Base-by-base conservation (phyloP, 2,888 invertebrate species). In the Cloeon dipterum region DNA sequence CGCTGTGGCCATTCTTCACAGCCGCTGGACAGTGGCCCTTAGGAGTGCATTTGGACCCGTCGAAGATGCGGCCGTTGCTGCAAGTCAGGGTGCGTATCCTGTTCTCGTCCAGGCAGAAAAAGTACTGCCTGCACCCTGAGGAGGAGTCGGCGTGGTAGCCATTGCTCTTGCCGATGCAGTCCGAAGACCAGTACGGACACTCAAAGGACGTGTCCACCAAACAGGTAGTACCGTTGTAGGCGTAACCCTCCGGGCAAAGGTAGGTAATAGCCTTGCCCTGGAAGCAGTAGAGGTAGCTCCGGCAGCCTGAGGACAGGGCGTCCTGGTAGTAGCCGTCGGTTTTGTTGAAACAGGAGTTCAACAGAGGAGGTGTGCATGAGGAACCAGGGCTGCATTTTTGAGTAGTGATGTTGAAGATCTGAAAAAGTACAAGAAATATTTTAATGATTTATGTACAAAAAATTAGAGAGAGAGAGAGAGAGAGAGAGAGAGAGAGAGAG, bases 251-350 rank as follows among this genome's bases (percentile, higher is more conserved):
- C 1, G 62, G 55, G 44, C 70, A 69, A 26, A 68, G 58, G 50
- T 66, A 68, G 17, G 63, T 61, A n/a, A 64, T 63, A 47, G 66
- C 66, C 44, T 61, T 58, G 2, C 66, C 65, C 40, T 54, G 55
- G 16, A 57, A 55, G 50, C 70, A 70, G 45, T 61, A 63, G 52
- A 62, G 67, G 53, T 68, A 70, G 10, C 66, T 63, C 34, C 66
- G 61, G 46, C 70, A 70, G 3, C 65, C 66, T 2, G 61, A 57
- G 18, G 47, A 48, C 16, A 29, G 29, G 4, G 43, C 39, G 40
- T 58, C 55, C 5, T 60, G 59, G 51, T 67, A 65, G 38, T 65
- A 63, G 1, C 69, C 68, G 46, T 70, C 65, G 8, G 57, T 45
- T 26, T 62, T 61, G 3, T 58, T 57, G 40, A 55, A 56, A 48